phyloP scores from a whole-genome alignment of 2,888 invertebrate genomes.

The Orthonevra nobilis region DNA sequence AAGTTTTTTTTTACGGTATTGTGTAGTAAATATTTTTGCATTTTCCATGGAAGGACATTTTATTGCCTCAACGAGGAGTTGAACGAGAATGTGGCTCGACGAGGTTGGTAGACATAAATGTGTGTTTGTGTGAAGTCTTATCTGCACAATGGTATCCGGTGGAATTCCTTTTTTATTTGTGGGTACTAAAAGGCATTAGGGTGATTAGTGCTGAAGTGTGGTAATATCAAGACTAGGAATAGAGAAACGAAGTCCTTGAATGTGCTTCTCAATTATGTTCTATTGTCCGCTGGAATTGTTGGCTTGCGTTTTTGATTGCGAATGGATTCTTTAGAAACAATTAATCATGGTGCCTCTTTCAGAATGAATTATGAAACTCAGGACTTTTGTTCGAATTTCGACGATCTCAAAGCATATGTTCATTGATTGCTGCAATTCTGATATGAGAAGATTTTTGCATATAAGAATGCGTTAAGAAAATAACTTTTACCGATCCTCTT shows the following conservation, averaged over 20 bases:
- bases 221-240: slow-evolving; percentile 12
- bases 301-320: slow-evolving; percentile 6
- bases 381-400: too few species aligned
- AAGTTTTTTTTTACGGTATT: background rate
- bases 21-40: slow-evolving; percentile 45
- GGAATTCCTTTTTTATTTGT: slow-evolving; percentile 46
- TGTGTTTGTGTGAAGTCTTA: too few species aligned
- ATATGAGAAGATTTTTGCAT: too few species aligned
- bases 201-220: slow-evolving; percentile 55
- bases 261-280: slow-evolving; percentile 13
- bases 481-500: too few species aligned
- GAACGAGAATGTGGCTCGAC: background rate
- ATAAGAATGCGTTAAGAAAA: too few species aligned
- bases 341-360: too few species aligned
- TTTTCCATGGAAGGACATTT: slow-evolving; percentile 44
- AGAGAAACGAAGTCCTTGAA: slow-evolving; percentile 1
- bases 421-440: too few species aligned
- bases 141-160: slow-evolving; percentile 55
- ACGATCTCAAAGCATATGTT: too few species aligned
- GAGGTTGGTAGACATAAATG: slow-evolving; percentile 26
- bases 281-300: slow-evolving; percentile 9
- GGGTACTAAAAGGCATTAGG: slow-evolving; percentile 56
- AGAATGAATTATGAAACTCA: too few species aligned
- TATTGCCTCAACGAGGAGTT: slow-evolving; percentile 8
- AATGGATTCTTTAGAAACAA: too few species aligned